Conservation (phyloP, 64 coral and sea anemone species). For the Pachyseris speciosa region DNA sequence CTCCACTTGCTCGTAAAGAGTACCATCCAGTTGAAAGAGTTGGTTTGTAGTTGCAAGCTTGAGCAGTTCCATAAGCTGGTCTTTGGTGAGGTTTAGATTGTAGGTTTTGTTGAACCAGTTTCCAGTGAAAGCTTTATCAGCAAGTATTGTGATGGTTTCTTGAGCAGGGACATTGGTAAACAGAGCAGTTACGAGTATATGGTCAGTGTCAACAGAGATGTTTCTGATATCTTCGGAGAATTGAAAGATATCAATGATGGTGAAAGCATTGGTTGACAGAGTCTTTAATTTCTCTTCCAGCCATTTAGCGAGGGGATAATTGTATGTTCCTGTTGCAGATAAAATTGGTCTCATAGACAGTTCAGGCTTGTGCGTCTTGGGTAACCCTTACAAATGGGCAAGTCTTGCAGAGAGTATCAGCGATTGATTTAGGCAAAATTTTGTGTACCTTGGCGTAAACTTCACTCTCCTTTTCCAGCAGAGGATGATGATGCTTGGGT, state of each 20-base stretch:
- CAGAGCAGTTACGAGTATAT: background rate
- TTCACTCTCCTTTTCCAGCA: background rate
- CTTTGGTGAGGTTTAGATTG: too few species aligned
- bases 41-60: too few species aligned
- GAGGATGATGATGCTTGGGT: background rate
- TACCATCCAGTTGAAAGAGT: too few species aligned
- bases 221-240: background rate
- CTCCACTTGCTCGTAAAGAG: too few species aligned
- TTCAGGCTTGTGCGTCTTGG: background rate
- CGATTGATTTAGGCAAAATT: background rate
- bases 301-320: conserved; percentile 32
- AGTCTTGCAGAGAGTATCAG: conserved; percentile 14
- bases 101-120: too few species aligned
- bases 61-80: too few species aligned
- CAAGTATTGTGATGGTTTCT: conserved; percentile 16
- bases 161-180: background rate
- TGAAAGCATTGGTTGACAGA: background rate
- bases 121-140: too few species aligned
- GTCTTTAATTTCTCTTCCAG: conserved; percentile 16
- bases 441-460: background rate
- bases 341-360: conserved; percentile 12
- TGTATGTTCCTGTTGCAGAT: conserved; percentile 32
- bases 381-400: background rate
- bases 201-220: background rate
- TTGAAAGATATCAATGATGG: conserved; percentile 4